Conservation (phyloP, 2,113 vertebrate species). For the Sarotherodon lohbergeri region DNA sequence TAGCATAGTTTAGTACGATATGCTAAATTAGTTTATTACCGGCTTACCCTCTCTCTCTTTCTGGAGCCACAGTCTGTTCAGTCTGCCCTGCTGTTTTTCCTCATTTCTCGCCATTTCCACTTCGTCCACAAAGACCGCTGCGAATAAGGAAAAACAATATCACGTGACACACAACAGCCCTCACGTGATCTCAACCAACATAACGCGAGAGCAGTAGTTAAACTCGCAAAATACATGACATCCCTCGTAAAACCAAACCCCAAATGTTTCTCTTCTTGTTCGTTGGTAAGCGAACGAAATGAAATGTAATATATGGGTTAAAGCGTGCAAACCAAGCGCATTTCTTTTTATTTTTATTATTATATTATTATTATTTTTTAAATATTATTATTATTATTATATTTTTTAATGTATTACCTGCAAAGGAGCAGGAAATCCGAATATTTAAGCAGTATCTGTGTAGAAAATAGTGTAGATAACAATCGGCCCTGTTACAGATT, state of each 20-base stretch:
- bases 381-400: neutral
- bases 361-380: neutral
- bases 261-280: neutral
- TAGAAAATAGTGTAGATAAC: neutral
- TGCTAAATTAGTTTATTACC: too few species aligned
- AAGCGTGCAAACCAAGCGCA: neutral
- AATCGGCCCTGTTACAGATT: neutral
- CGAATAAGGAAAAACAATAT: neutral
- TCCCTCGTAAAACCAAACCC: neutral
- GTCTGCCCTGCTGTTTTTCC: slow-evolving; percentile 74
- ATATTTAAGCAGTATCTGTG: neutral
- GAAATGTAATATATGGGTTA: neutral
- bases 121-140: rapidly evolving
- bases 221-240: rapidly evolving
- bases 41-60: slow-evolving; percentile 69
- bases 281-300: neutral
- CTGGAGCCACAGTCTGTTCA: slow-evolving; percentile 79
- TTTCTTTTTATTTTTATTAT: rapidly evolving
- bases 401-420: neutral
- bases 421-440: neutral
- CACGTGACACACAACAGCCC: neutral
- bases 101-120: slow-evolving; percentile 74
- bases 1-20: too few species aligned
- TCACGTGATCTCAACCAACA: neutral
- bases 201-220: neutral